Evolutionary conservation across 2,797 vertebrate species (phyloP).

Genomic region (Trachops cirrhosus): DNA sequence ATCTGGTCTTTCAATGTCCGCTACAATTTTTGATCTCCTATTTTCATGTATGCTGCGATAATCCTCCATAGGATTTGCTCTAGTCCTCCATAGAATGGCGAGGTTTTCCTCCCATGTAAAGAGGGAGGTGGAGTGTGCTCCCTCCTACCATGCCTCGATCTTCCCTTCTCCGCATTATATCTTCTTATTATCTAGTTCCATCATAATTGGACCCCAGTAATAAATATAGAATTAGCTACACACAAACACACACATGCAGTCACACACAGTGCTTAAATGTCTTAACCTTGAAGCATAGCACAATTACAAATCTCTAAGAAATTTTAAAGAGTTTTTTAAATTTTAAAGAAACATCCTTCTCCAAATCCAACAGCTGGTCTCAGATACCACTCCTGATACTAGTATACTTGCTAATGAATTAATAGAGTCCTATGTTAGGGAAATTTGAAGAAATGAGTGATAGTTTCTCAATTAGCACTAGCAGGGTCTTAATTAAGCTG

Average conservation of each 20-base stretch:
- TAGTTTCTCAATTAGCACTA: conserved; percentile 67
- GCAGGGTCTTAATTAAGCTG: conserved; percentile 71
- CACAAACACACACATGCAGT: not conserved
- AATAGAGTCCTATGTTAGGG: conserved; percentile 37
- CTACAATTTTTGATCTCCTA: too few species aligned
- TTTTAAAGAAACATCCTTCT: not conserved
- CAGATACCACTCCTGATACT: not conserved
- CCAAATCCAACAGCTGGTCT: not conserved
- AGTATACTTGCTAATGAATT: conserved; percentile 46
- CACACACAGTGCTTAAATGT: not conserved
- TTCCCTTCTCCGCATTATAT: too few species aligned
- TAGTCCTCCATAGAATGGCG: too few species aligned
- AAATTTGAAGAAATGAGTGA: conserved; percentile 41
- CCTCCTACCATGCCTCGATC: too few species aligned
- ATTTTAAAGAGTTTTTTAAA: not conserved
- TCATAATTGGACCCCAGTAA: not conserved
- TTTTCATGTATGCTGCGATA: too few species aligned
- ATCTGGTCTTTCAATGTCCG: too few species aligned
- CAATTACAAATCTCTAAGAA: not conserved
- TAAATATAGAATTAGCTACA: not conserved
- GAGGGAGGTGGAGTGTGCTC: too few species aligned
- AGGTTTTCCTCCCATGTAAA: too few species aligned
- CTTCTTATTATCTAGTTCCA: not conserved
- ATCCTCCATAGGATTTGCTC: too few species aligned
- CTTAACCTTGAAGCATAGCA: not conserved